These are phyloP conservation scores for Amphiprion ocellaris DNA, from an alignment of 2,113 vertebrate species.

Conservation along the genomic window DNA sequence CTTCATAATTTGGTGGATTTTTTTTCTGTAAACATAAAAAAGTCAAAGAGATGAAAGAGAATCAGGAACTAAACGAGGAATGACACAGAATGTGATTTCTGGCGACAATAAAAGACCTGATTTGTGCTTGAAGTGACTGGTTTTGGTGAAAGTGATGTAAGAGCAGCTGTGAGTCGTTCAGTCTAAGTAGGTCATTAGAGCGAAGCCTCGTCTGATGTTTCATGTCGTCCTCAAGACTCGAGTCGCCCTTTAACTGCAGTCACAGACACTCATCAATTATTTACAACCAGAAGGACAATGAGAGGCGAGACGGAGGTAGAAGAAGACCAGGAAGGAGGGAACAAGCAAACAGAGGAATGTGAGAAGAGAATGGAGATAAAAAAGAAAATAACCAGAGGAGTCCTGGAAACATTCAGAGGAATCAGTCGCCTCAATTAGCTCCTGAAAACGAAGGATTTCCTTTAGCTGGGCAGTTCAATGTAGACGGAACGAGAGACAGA, in stretches of 20 bases:
- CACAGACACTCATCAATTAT: conserved; percentile 78
- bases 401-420: too few relatives aligned
- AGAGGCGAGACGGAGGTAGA: conserved; percentile 10
- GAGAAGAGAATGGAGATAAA: conserved; percentile 15
- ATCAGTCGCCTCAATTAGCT: too few relatives aligned
- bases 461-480: too few relatives aligned
- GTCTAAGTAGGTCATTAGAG: too few relatives aligned
- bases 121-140: background rate
- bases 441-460: too few relatives aligned
- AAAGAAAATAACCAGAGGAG: too few relatives aligned
- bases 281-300: conserved; percentile 65
- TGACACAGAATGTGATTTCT: conserved; percentile 41
- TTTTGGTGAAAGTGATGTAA: conserved; percentile 39
- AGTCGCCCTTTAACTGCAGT: conserved; percentile 74
- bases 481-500: too few relatives aligned
- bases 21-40: conserved; percentile 17
- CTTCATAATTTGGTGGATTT: too few relatives aligned
- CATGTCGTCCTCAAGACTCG: conserved; percentile 76
- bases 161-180: background rate
- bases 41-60: conserved; percentile 57
- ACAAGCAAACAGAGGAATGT: conserved; percentile 14
- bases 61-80: conserved; percentile 48
- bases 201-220: conserved; percentile 1
- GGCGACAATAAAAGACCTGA: conserved; percentile 42
- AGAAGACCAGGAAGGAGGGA: conserved; percentile 3